Conservation (phyloP, 2,888 invertebrate genomes). For the Bombylius major region DNA sequence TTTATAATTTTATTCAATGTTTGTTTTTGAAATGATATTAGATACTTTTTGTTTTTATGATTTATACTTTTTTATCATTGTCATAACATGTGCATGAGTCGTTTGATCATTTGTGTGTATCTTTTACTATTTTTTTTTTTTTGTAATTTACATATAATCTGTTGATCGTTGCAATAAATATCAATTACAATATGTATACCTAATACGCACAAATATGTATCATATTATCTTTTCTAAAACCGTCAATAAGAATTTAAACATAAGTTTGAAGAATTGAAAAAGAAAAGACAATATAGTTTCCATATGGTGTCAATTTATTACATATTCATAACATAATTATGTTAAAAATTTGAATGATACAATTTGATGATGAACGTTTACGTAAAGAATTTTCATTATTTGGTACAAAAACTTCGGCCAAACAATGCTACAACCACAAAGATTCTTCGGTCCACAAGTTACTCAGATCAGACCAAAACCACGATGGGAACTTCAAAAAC, state of each 20-base stretch:
- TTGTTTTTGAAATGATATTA: too few relatives aligned
- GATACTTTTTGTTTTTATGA: too few relatives aligned
- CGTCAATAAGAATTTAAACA: slow-evolving; percentile 93
- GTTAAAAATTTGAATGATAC: slow-evolving; percentile 98
- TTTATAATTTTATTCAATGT: too few relatives aligned
- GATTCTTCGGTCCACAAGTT: slow-evolving; percentile 90
- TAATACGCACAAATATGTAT: too few relatives aligned
- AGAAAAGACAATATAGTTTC: slow-evolving; percentile 47
- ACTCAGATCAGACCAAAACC: slow-evolving; percentile 80
- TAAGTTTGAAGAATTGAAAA: slow-evolving; percentile 90
- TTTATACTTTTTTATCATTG: too few relatives aligned
- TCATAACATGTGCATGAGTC: background rate
- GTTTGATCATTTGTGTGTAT: too few relatives aligned
- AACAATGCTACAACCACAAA: slow-evolving; percentile 85
- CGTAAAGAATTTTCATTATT: slow-evolving; percentile 91
- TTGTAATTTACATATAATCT: too few relatives aligned
- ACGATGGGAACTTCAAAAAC: slow-evolving; percentile 77
- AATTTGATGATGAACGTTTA: slow-evolving; percentile 91
- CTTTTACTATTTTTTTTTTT: too few relatives aligned
- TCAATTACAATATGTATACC: too few relatives aligned
- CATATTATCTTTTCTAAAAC: too few relatives aligned
- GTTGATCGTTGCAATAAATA: too few relatives aligned
- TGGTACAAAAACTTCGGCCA: slow-evolving; percentile 96
- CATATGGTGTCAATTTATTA: slow-evolving; percentile 9
- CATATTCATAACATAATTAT: too few relatives aligned